Evolutionary conservation across 2,888 invertebrate genomes (phyloP).

Genomic region (Trichogramma evanescens): DNA sequence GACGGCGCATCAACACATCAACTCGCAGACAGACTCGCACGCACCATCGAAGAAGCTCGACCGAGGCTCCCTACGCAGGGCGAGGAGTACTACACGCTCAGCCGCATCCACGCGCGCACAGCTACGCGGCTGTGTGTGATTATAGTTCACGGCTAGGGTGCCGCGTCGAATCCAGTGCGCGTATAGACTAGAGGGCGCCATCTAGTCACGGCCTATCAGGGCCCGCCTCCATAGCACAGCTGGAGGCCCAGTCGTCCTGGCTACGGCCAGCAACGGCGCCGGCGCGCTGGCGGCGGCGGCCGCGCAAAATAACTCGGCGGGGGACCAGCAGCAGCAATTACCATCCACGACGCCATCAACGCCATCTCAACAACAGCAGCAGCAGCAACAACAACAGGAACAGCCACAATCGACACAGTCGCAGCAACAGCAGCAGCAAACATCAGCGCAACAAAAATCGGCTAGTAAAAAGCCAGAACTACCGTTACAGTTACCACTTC

Average conservation of each 20-base stretch:
- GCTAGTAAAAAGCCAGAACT: conserved; percentile 1
- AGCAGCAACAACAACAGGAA: conserved; percentile 4
- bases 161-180: not conserved
- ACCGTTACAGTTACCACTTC: conserved; percentile 18
- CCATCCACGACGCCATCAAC: conserved; percentile 19
- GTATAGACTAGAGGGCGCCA: not conserved
- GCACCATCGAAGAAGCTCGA: too few relatives aligned
- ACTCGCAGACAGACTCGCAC: too few relatives aligned
- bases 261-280: conserved; percentile 18
- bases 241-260: conserved; percentile 26
- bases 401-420: not conserved
- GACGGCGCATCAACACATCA: too few relatives aligned
- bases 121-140: too few relatives aligned
- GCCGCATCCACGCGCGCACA: too few relatives aligned
- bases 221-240: conserved; percentile 1
- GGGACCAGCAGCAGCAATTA: conserved; percentile 24
- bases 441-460: not conserved
- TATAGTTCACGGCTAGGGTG: too few relatives aligned
- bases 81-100: too few relatives aligned
- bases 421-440: not conserved
- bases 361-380: not conserved
- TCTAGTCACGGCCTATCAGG: not conserved
- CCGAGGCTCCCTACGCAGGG: too few relatives aligned
- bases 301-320: conserved; percentile 20
- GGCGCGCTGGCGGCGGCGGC: conserved; percentile 7